phyloP scores from a whole-genome alignment of 2,113 vertebrate genomes.

The Phasianus colchicus region DNA sequence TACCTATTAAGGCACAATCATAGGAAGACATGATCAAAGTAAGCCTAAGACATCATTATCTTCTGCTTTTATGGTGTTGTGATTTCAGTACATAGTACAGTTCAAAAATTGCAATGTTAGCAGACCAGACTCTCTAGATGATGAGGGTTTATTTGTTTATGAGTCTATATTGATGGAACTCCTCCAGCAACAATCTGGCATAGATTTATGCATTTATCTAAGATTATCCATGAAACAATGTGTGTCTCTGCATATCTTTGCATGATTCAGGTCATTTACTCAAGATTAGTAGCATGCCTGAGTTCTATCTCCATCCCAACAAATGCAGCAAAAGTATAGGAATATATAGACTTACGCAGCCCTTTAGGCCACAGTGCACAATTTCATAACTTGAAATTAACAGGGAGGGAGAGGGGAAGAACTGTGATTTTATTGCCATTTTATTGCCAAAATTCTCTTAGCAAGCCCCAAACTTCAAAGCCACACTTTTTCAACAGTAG shows the following conservation, averaged over 20 bases:
- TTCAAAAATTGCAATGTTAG: not conserved
- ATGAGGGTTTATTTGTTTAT: slow-evolving; percentile 16
- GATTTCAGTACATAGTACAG: not conserved
- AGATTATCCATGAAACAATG: not conserved
- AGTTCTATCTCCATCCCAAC: not conserved
- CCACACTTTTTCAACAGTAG: not conserved
- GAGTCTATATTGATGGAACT: not conserved
- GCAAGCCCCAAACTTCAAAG: not conserved
- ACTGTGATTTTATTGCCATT: not conserved
- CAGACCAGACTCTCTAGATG: not conserved
- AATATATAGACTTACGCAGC: not conserved
- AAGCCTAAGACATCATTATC: not conserved
- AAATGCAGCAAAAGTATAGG: not conserved
- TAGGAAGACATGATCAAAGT: not conserved
- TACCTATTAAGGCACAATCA: slow-evolving; percentile 19
- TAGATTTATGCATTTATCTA: not conserved
- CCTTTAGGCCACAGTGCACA: not conserved
- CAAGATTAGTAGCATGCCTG: not conserved
- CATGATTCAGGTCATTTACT: not conserved
- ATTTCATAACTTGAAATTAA: not conserved
- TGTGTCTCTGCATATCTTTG: not conserved
- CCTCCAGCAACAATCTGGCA: not conserved
- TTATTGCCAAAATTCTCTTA: not conserved
- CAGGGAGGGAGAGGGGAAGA: not conserved
- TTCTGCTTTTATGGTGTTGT: not conserved